A percentile compares a stretch with the other conserved stretches of the same genome.
phyloP scores from a whole-genome alignment of 2,888 invertebrate genomes.

The Lamellibrachia columna region DNA sequence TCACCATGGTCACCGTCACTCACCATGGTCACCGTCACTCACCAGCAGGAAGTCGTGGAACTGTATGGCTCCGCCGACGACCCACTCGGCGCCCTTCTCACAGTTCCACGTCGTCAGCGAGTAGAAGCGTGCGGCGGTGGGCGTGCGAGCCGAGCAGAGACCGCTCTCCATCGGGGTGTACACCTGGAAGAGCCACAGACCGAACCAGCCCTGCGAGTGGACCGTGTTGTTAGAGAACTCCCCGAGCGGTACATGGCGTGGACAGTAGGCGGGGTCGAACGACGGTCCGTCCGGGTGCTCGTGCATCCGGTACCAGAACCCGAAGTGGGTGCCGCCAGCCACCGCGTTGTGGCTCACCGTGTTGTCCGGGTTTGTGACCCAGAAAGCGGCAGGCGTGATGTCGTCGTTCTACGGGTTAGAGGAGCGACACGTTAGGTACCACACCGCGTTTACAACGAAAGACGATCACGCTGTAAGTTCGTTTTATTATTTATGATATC shows the following conservation, averaged over 20 bases:
- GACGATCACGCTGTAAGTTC: no score
- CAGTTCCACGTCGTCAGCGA: conserved; percentile 45
- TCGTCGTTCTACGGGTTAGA: conserved; percentile 43
- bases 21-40: conserved; percentile 23
- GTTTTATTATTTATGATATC: no score
- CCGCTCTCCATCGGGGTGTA: conserved; percentile 40
- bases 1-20: conserved; percentile 24
- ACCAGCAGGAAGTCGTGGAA: conserved; percentile 41
- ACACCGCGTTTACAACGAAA: background rate
- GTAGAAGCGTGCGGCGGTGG: conserved; percentile 40
- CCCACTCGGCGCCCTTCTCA: conserved; percentile 48
- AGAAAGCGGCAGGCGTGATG: conserved; percentile 46
- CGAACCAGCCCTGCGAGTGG: conserved; percentile 49
- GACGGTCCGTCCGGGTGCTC: conserved; percentile 46
- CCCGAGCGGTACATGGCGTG: conserved; percentile 34
- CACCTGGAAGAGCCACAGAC: conserved; percentile 46
- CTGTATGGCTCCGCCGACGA: conserved; percentile 43
- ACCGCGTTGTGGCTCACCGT: conserved; percentile 41
- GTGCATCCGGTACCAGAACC: conserved; percentile 48
- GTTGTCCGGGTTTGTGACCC: conserved; percentile 48
- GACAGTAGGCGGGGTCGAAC: conserved; percentile 40
- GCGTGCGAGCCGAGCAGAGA: conserved; percentile 25
- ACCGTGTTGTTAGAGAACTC: conserved; percentile 45
- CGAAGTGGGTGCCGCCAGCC: conserved; percentile 49
- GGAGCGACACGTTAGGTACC: background rate